Conservation (phyloP, 2,888 invertebrate genomes). For the Deroplatys truncata region DNA sequence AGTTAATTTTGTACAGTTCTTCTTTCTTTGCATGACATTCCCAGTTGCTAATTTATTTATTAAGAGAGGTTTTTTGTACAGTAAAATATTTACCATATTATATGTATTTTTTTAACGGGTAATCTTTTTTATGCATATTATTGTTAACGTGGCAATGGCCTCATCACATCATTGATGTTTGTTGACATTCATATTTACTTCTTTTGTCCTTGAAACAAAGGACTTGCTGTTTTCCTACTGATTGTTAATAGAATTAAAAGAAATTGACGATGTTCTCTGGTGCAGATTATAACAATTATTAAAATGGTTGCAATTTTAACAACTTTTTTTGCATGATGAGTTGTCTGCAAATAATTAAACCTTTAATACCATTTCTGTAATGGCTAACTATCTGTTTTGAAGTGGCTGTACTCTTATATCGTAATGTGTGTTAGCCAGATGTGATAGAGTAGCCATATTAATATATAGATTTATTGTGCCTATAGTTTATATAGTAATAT, state of each 20-base stretch:
- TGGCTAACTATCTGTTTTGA: background rate
- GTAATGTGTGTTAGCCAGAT: slow-evolving; percentile 1
- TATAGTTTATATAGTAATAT: slow-evolving; percentile 10
- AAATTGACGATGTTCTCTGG: background rate
- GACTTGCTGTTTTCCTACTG: background rate
- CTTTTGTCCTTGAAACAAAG: background rate
- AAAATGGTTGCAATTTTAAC: background rate
- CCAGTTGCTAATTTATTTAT: background rate
- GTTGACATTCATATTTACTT: background rate
- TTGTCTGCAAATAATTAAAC: slow-evolving; percentile 2
- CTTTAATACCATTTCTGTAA: background rate
- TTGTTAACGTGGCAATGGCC: background rate
- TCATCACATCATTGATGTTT: background rate
- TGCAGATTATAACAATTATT: background rate
- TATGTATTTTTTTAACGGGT: background rate
- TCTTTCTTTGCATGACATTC: background rate
- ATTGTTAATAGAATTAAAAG: background rate
- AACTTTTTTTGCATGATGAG: background rate
- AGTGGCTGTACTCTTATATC: background rate
- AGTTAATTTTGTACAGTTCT: background rate
- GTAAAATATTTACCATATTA: background rate
- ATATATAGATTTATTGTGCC: slow-evolving; percentile 12
- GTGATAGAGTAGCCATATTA: slow-evolving; percentile 8
- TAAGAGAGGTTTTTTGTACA: background rate
- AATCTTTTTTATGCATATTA: background rate